Percentiles rank a stretch among this genome's conserved stretches.
These are phyloP conservation scores for Trididemnum miniatum DNA, from an alignment of 23 tunicate species.

Conservation along the genomic window DNA sequence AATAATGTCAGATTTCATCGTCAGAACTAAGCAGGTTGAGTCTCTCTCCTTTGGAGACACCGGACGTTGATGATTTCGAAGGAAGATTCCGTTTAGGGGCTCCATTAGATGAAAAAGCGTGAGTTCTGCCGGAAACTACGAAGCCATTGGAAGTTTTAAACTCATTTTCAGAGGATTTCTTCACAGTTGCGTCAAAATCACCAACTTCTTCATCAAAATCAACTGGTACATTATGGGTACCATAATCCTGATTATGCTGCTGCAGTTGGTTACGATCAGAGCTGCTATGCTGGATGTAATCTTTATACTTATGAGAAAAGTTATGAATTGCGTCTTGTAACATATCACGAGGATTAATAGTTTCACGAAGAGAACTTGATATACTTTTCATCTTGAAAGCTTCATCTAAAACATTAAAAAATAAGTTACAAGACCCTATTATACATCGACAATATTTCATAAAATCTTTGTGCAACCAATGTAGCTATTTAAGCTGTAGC, in stretches of 20 bases:
- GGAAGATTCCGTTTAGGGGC: not conserved
- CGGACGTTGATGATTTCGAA: not conserved
- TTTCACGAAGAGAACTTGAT: constrained; percentile 79
- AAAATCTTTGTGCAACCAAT: no score
- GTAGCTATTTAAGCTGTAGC: no score
- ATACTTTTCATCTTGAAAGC: constrained; percentile 61
- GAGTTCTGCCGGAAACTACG: not conserved
- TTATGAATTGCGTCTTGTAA: constrained; percentile 94
- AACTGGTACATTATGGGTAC: not conserved
- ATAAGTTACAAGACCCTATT: no score
- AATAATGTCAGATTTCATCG: constrained; percentile 60
- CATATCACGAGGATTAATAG: constrained; percentile 81
- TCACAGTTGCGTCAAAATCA: not conserved
- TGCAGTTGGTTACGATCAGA: not conserved
- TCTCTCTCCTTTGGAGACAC: constrained; percentile 33
- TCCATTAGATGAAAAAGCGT: not conserved
- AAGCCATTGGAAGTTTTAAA: not conserved
- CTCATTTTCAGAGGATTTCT: not conserved
- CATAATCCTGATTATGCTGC: not conserved
- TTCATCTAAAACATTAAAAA: not conserved
- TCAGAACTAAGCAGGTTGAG: constrained; percentile 63
- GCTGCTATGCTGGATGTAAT: constrained; percentile 76
- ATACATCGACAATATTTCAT: no score
- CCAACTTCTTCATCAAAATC: not conserved
- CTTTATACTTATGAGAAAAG: constrained; percentile 72